Evolutionary conservation across 2,888 invertebrate species (phyloP).

Genomic region (Rhagium mordax): DNA sequence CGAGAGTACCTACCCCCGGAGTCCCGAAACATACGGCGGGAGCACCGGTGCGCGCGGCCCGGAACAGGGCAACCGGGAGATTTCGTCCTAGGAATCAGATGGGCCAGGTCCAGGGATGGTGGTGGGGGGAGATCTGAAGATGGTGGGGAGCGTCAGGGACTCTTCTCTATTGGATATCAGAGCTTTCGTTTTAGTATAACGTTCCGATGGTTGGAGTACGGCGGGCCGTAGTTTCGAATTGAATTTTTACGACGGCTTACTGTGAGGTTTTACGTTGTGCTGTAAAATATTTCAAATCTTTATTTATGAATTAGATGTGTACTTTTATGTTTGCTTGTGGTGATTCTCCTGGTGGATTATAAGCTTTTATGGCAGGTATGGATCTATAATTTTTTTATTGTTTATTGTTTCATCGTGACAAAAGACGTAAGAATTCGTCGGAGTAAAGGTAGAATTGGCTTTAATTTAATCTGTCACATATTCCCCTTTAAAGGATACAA

Average conservation of each 20-base stretch:
- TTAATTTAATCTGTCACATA: background rate
- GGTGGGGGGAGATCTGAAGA: slow-evolving; percentile 41
- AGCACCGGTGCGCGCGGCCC: slow-evolving; percentile 15
- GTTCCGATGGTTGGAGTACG: slow-evolving; percentile 40
- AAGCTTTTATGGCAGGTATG: slow-evolving; percentile 19
- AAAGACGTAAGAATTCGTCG: background rate
- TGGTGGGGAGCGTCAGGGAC: slow-evolving; percentile 49
- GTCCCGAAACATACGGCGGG: background rate
- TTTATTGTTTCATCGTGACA: background rate
- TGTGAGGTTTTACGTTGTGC: slow-evolving; percentile 22
- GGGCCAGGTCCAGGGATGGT: slow-evolving; percentile 51
- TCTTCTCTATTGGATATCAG: slow-evolving; percentile 52
- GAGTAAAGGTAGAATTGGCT: too few species aligned
- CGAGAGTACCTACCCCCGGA: background rate
- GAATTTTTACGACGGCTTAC: slow-evolving; percentile 34
- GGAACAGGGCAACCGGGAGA: slow-evolving; percentile 14
- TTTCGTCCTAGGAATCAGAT: slow-evolving; percentile 47
- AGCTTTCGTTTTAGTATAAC: slow-evolving; percentile 52
- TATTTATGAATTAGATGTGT: slow-evolving; percentile 25
- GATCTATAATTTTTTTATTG: background rate
- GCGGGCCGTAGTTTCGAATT: slow-evolving; percentile 6
- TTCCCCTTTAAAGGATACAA: background rate
- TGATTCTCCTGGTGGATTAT: slow-evolving; percentile 25
- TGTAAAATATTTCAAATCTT: slow-evolving; percentile 12
- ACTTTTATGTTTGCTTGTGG: slow-evolving; percentile 28